phyloP scores from a whole-genome alignment of 2,888 invertebrate genomes.

The Pseudococcus longispinus region DNA sequence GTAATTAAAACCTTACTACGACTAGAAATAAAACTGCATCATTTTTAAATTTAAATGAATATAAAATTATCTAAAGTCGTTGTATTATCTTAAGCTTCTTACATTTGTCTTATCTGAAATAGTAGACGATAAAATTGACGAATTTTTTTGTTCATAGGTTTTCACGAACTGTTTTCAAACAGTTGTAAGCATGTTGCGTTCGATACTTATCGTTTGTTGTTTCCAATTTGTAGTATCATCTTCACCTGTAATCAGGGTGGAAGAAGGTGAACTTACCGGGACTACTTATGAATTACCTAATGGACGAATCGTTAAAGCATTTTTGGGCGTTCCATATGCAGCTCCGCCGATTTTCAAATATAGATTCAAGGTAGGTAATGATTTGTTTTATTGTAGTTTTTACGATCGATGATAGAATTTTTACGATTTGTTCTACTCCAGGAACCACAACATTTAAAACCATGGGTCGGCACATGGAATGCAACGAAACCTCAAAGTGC shows the following conservation, averaged over 20 bases:
- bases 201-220: not conserved
- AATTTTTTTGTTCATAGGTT: not conserved
- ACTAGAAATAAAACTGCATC: not conserved
- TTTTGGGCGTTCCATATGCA: slow-evolving; percentile 60
- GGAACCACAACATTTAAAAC: slow-evolving; percentile 68
- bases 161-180: not conserved
- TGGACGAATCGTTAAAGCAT: slow-evolving; percentile 57
- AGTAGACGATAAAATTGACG: not conserved
- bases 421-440: slow-evolving; percentile 60
- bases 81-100: not conserved
- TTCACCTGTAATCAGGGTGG: slow-evolving; percentile 51
- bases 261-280: slow-evolving; percentile 58
- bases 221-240: not conserved
- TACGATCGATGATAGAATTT: not conserved
- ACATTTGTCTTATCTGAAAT: not conserved
- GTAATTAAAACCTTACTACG: not conserved
- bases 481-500: slow-evolving; percentile 69
- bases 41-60: not conserved
- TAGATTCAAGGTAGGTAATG: slow-evolving; percentile 59
- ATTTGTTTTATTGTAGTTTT: not conserved
- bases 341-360: slow-evolving; percentile 59
- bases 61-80: not conserved
- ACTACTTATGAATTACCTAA: slow-evolving; percentile 27
- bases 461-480: slow-evolving; percentile 73
- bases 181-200: not conserved